A percentile compares a stretch with the other conserved stretches of the same genome.
phyloP scores from a whole-genome alignment of 2,113 vertebrate species.

The Otus sunia region DNA sequence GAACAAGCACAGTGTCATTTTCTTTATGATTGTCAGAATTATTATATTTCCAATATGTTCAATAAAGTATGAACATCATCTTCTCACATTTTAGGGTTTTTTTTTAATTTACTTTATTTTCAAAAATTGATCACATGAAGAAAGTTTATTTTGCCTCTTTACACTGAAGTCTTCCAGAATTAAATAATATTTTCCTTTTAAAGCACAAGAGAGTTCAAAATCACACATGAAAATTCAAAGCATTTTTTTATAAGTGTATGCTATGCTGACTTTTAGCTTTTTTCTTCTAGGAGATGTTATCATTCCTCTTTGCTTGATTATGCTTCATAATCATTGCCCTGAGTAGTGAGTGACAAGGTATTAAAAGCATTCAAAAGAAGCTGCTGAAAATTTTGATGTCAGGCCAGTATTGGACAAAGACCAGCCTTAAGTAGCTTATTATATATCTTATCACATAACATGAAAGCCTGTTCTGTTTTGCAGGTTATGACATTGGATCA shows the following conservation, averaged over 20 bases:
- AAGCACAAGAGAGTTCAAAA: background rate
- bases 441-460: background rate
- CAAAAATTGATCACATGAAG: background rate
- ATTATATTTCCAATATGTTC: background rate
- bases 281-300: background rate
- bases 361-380: background rate
- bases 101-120: background rate
- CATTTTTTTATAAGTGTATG: background rate
- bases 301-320: background rate
- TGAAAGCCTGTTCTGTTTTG: background rate
- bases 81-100: background rate
- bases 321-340: background rate
- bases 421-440: background rate
- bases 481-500: background rate
- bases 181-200: background rate
- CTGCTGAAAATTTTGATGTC: background rate
- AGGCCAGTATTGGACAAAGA: background rate
- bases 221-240: background rate
- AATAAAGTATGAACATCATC: background rate
- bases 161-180: background rate
- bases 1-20: background rate
- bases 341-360: background rate
- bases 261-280: background rate
- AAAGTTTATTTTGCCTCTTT: background rate
- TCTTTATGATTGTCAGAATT: background rate